Evolutionary conservation across 1,140 invertebrate genomes (phyloP).

Genomic region (Doryteuthis pealeii): DNA sequence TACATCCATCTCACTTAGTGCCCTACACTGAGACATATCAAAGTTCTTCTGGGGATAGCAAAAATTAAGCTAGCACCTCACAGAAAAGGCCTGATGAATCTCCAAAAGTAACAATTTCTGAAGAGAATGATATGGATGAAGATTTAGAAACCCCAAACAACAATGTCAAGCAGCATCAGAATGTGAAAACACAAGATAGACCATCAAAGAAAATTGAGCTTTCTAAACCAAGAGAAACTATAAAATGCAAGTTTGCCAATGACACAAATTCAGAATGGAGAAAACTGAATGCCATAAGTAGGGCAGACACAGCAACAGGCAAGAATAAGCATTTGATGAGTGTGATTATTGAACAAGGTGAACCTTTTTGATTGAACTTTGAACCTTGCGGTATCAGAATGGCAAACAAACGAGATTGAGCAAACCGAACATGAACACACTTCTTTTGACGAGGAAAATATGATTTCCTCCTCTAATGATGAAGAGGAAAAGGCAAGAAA

Average conservation of each 20-base stretch:
- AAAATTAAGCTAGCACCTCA: too few relatives aligned
- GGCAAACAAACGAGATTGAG: neutral
- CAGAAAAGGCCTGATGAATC: too few relatives aligned
- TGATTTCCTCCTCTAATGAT: neutral
- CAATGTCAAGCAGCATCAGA: too few relatives aligned
- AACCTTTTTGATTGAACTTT: neutral
- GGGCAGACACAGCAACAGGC: neutral
- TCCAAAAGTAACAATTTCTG: too few relatives aligned
- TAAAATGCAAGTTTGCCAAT: neutral
- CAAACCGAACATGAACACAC: neutral
- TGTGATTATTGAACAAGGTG: conserved; percentile 1
- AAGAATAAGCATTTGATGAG: neutral
- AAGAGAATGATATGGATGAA: too few relatives aligned
- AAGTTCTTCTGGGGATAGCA: too few relatives aligned
- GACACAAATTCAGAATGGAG: neutral
- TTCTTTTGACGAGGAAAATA: neutral
- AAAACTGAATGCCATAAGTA: neutral
- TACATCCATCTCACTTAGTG: too few relatives aligned
- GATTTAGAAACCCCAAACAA: too few relatives aligned
- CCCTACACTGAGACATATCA: too few relatives aligned
- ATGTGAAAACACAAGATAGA: neutral
- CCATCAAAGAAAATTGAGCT: neutral
- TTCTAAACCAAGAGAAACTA: neutral
- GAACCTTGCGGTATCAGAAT: neutral
- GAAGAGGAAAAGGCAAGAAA: too few relatives aligned